These are phyloP conservation scores for Psephotus haematonotus DNA, from an alignment of 2,113 vertebrate species.

Conservation along the genomic window DNA sequence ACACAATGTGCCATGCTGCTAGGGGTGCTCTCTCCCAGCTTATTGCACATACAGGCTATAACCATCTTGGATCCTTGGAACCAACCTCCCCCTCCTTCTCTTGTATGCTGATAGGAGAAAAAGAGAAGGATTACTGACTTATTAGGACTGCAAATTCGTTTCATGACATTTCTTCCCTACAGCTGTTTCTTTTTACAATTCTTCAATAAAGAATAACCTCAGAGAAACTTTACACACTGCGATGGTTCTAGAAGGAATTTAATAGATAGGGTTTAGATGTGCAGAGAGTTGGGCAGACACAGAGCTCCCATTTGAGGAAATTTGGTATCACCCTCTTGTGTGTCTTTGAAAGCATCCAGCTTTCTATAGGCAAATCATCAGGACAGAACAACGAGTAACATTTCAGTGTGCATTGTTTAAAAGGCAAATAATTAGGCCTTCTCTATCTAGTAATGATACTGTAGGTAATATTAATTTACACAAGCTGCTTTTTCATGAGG, in stretches of 20 bases:
- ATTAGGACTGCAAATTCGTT: not conserved
- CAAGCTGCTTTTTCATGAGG: not conserved
- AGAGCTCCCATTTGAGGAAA: not conserved
- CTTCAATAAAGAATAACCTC: not conserved
- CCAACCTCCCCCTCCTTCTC: not conserved
- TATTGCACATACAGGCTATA: not conserved
- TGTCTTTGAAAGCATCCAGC: not conserved
- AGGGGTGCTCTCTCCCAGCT: not conserved
- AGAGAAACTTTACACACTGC: not conserved
- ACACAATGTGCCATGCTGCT: not conserved
- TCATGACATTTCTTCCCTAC: not conserved
- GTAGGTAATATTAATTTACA: not conserved
- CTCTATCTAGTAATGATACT: not conserved
- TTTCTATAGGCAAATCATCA: not conserved
- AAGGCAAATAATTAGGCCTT: not conserved
- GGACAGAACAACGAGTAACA: not conserved
- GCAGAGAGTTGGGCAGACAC: not conserved
- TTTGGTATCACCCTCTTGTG: not conserved
- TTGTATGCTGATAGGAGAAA: not conserved
- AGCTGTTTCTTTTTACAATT: not conserved
- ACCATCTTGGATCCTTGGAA: not conserved
- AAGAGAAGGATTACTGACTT: not conserved
- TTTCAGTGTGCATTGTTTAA: not conserved
- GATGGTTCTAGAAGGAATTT: not conserved
- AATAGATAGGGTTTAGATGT: not conserved